Evolutionary conservation across 2,888 invertebrate species (phyloP).

Genomic region (Synergus japonicus): DNA sequence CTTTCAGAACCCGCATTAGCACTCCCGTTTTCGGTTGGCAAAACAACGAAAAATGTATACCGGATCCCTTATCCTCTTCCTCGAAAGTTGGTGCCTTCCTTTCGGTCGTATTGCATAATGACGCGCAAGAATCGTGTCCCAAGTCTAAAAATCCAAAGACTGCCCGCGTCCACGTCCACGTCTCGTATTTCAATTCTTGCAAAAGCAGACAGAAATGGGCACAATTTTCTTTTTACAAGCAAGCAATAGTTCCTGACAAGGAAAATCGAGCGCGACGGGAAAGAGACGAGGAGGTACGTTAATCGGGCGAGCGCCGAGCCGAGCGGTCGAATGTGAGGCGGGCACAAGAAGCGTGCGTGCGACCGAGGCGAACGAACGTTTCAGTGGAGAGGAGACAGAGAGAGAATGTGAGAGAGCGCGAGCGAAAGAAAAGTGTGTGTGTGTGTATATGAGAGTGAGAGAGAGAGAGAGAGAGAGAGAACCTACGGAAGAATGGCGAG

Average conservation of each 20-base stretch:
- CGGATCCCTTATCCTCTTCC: conserved; percentile 23
- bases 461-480: conserved; percentile 44
- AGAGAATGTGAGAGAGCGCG: conserved; percentile 45
- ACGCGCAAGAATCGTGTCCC: conserved; percentile 65
- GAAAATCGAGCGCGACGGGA: conserved; percentile 21
- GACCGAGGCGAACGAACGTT: conserved; percentile 49
- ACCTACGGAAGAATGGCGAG: conserved; percentile 52
- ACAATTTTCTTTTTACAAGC: conserved; percentile 28
- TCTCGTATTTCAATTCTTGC: conserved; percentile 37
- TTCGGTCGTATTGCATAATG: conserved; percentile 72
- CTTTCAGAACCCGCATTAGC: conserved; percentile 38
- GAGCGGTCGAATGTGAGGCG: conserved; percentile 41
- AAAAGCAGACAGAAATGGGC: not conserved
- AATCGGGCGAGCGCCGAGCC: conserved; percentile 22
- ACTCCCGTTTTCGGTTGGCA: not conserved
- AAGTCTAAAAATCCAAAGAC: not conserved
- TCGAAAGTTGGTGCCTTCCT: conserved; percentile 38
- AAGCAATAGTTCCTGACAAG: conserved; percentile 31
- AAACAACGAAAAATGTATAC: conserved; percentile 22
- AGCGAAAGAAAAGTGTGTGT: conserved; percentile 16
- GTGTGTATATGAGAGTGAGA: too few relatives aligned
- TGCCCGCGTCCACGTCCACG: conserved; percentile 49
- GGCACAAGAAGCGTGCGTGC: conserved; percentile 32
- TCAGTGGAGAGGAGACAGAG: conserved; percentile 40
- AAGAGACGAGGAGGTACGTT: conserved; percentile 9